Evolutionary conservation across 2,888 invertebrate genomes (phyloP).

Genomic region (Scaptomyza polygonia): DNA sequence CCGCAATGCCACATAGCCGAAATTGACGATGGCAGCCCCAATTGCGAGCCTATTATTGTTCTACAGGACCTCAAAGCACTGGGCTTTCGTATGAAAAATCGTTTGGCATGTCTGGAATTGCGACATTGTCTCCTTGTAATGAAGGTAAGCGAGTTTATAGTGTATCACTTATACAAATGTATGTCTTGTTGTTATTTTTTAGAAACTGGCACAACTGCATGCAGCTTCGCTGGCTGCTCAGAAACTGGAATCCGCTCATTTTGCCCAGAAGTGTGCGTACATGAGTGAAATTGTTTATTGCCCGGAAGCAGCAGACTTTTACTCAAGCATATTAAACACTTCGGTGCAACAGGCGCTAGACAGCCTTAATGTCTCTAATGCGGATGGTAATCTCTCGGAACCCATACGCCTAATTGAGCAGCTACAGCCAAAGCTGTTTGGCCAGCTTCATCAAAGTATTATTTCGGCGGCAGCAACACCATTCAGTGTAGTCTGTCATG

Average conservation of each 20-base stretch:
- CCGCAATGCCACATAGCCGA: slow-evolving; percentile 81
- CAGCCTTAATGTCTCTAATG: slow-evolving; percentile 77
- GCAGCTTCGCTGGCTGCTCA: slow-evolving; percentile 82
- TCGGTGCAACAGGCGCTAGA: slow-evolving; percentile 81
- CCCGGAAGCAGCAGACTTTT: slow-evolving; percentile 79
- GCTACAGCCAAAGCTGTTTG: slow-evolving; percentile 71
- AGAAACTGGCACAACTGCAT: slow-evolving; percentile 83
- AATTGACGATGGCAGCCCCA: slow-evolving; percentile 69
- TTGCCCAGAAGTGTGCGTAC: slow-evolving; percentile 60
- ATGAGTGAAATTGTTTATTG: slow-evolving; percentile 82
- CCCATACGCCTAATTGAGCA: slow-evolving; percentile 77
- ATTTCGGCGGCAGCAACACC: slow-evolving; percentile 58
- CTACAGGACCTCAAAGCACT: slow-evolving; percentile 80
- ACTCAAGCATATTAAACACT: slow-evolving; percentile 74
- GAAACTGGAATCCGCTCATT: slow-evolving; percentile 63
- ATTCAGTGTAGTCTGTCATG: slow-evolving; percentile 82
- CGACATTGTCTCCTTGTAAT: slow-evolving; percentile 81
- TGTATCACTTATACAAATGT: too few species aligned
- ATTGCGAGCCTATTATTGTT: slow-evolving; percentile 75
- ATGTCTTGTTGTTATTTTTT: slow-evolving; percentile 7
- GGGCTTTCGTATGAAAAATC: slow-evolving; percentile 80
- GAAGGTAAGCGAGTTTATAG: slow-evolving; percentile 67
- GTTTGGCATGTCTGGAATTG: slow-evolving; percentile 77
- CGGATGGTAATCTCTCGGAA: slow-evolving; percentile 75
- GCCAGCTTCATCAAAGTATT: slow-evolving; percentile 70